Evolutionary conservation across 2,888 invertebrate genomes (phyloP), one percentile per base, ranked within the genome.

Genomic region (Leuctra nigra): DNA sequence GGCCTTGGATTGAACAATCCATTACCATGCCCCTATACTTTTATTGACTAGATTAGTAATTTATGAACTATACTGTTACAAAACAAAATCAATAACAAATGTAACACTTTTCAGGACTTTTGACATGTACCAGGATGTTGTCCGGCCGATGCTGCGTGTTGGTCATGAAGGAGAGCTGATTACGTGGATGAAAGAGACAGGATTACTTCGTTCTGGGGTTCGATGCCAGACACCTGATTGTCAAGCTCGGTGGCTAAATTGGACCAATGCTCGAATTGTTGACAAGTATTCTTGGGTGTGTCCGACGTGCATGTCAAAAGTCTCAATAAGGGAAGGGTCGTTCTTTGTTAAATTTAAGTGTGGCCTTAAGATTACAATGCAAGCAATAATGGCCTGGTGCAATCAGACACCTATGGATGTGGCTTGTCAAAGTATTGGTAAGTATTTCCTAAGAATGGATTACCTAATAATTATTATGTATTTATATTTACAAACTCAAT

Each of bases 381-480:
- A 82, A 67, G 70, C 81, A 11, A 77, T 83, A 55, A 68, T 82
- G 38, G 82, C 80, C 0, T 85, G 85, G 85, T 80, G 81, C 68
- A 81, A 83, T 64, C 77, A 79, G 67, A 76, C 77, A n/a, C 78
- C 81, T 35, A 66, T 72, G 6, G 73, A 74, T 29, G 29, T 7
- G 11, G 6, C 11, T 7, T 7, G 29, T 29, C 7, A 29, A 11
- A 6, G 11, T 7, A 29, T 29, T 7, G 29, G 29, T 29, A 11
- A 29, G 29, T 38, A 80, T n/a, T n/a, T n/a, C n/a, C n/a, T n/a
- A n/a, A n/a, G n/a, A n/a, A n/a, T n/a, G n/a, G n/a, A n/a, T n/a
- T n/a, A n/a, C n/a, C n/a, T n/a, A n/a, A n/a, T n/a, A n/a, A n/a
- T n/a, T n/a, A n/a, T n/a, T n/a, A n/a, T n/a, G n/a, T n/a, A n/a